Base-by-base conservation (phyloP, 2,888 invertebrate species). In the Heliothis peltigera region DNA sequence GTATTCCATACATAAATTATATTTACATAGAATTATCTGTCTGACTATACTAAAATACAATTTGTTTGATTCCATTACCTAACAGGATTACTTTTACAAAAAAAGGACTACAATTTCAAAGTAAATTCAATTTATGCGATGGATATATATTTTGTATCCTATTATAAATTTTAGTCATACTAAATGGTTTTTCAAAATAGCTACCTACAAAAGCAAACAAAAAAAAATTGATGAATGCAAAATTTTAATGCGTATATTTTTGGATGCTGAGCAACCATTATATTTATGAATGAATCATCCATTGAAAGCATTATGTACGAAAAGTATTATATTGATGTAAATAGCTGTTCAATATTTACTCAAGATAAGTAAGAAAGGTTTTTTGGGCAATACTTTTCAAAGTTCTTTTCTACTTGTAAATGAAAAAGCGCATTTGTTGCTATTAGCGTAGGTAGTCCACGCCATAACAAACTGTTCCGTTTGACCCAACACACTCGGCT, bases 381-480 rank as follows among this genome's bases (percentile, higher is more conserved):
- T 21, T 51, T 46, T 32, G 18, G 10, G 35, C n/a, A 49, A 56
- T 44, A 39, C 10, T 15, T 59, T 56, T n/a, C 12, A 22, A 28
- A 59, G 43, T 67, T 15, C 48, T 44, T 48, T 55, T 70, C 61
- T 62, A 55, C 61, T 57, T 62, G 64, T 62, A 64, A 67, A 67
- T 65, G 60, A 74, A 77, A 72, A 65, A 35, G 55, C 35, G 54
- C 73, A 72, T 80, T 77, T 80, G 80, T 80, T 74, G 77, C 81
- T 77, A 83, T 86, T 84, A 83, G 68, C 75, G 62, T 67, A 72
- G 72, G 62, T 67, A 72, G 72, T 80, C 66, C 65, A 70, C 65
- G 73, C 80, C 65, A 82, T 83, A 83, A 82, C 80, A 83, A 81
- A 86, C 73, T 67, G 70, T 79, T 63, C 67, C 65, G 65, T 65